phyloP scores from a whole-genome alignment of 2,888 invertebrate species.

The Eristalis arbustorum region DNA sequence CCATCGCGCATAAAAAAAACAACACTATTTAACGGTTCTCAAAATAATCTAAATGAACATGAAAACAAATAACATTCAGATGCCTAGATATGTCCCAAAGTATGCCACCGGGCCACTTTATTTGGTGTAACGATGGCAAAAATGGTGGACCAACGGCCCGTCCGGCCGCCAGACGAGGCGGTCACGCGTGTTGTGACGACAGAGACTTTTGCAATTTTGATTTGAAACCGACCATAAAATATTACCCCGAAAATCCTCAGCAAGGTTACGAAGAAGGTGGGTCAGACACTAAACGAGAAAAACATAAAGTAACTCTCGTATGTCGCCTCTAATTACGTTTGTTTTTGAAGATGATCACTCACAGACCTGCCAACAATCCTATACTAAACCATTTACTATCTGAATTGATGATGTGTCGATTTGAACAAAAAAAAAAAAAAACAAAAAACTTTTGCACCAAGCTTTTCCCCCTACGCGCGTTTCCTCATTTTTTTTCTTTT shows the following conservation, averaged over 20 bases:
- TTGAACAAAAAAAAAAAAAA: constrained; percentile 23
- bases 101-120: constrained; percentile 79
- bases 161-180: constrained; percentile 77
- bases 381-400: constrained; percentile 56
- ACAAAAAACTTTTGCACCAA: constrained; percentile 43
- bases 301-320: constrained; percentile 33
- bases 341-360: constrained; percentile 67
- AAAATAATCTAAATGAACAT: neutral
- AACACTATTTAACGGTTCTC: constrained; percentile 16
- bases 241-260: constrained; percentile 74
- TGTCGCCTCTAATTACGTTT: constrained; percentile 65
- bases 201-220: constrained; percentile 79
- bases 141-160: constrained; percentile 78
- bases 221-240: constrained; percentile 79
- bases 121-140: constrained; percentile 79
- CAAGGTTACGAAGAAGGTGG: constrained; percentile 72
- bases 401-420: constrained; percentile 32
- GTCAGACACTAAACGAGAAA: constrained; percentile 37
- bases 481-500: constrained; percentile 36
- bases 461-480: constrained; percentile 62
- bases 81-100: constrained; percentile 78
- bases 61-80: constrained; percentile 72
- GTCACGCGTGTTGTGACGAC: constrained; percentile 78
- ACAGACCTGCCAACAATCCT: constrained; percentile 62
- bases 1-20: constrained; percentile 9